Evolutionary conservation across 2,888 invertebrate species (phyloP).

Genomic region (Malacosoma neustria): DNA sequence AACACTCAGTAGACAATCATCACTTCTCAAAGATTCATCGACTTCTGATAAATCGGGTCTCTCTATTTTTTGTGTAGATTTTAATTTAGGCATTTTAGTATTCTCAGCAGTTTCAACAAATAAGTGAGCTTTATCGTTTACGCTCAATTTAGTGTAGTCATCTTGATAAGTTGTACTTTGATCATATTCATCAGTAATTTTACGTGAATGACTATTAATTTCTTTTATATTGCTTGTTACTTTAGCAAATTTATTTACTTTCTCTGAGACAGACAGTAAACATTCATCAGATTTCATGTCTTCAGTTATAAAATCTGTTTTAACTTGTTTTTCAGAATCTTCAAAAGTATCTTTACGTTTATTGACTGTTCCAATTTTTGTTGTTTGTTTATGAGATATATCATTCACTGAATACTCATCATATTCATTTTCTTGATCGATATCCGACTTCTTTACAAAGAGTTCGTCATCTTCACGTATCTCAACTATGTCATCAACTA

Average conservation of each 20-base stretch:
- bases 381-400: conserved; percentile 69
- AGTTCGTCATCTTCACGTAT: conserved; percentile 70
- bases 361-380: conserved; percentile 42
- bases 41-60: conserved; percentile 71
- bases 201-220: conserved; percentile 46
- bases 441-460: conserved; percentile 44
- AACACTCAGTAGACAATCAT: conserved; percentile 77
- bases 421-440: conserved; percentile 44
- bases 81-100: conserved; percentile 52
- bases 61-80: conserved; percentile 47
- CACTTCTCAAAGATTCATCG: conserved; percentile 72
- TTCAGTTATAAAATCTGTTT: conserved; percentile 69
- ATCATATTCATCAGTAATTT: conserved; percentile 64
- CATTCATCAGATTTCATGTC: conserved; percentile 76
- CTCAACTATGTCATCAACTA: conserved; percentile 73
- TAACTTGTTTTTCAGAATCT: conserved; percentile 46
- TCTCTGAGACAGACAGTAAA: conserved; percentile 79
- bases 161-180: conserved; percentile 67
- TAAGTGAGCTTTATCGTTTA: conserved; percentile 79
- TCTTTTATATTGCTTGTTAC: conserved; percentile 47
- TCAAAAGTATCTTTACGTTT: conserved; percentile 45
- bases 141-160: conserved; percentile 71
- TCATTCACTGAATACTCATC: conserved; percentile 75
- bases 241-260: conserved; percentile 80
- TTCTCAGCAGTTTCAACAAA: conserved; percentile 78